A percentile compares a stretch with the other conserved stretches of the same genome.
phyloP scores from a whole-genome alignment of 1,140 invertebrate genomes.

The Cyclina sinensis region DNA sequence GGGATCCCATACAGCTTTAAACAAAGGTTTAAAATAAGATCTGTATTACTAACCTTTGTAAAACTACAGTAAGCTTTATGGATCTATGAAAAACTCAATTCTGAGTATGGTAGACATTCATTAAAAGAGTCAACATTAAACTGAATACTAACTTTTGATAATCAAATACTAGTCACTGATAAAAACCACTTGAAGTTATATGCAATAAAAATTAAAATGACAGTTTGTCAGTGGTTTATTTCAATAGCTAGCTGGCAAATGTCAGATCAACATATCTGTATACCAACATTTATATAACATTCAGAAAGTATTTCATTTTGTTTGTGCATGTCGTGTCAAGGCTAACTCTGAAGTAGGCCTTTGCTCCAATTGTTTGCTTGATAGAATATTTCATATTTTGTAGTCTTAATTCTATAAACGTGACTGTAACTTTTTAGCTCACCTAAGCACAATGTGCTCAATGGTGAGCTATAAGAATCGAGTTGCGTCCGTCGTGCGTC shows the following conservation, averaged over 20 bases:
- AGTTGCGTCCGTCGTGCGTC: conserved; percentile 1
- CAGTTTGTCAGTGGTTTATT: conserved; percentile 12
- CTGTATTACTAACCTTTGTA: background rate
- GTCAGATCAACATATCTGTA: conserved; percentile 5
- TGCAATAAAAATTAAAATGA: conserved; percentile 15
- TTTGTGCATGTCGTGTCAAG: conserved; percentile 11
- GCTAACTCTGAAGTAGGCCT: conserved; percentile 10
- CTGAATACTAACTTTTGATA: conserved; percentile 14
- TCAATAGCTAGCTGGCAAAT: conserved; percentile 11
- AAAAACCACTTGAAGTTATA: conserved; percentile 14
- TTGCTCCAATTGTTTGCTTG: conserved; percentile 11
- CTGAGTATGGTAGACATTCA: conserved; percentile 11
- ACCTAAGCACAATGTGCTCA: background rate
- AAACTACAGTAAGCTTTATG: conserved; percentile 13
- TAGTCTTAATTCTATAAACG: conserved; percentile 8
- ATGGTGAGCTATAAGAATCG: conserved; percentile 11
- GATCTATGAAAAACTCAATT: conserved; percentile 14
- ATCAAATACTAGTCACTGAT: conserved; percentile 13
- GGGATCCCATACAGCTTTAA: conserved; percentile 11
- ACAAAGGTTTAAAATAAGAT: conserved; percentile 15
- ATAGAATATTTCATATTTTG: conserved; percentile 15
- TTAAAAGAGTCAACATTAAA: conserved; percentile 15
- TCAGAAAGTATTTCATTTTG: conserved; percentile 14
- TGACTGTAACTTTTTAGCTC: background rate
- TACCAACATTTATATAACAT: conserved; percentile 15